Evolutionary conservation across 2,797 vertebrate genomes (phyloP).

Genomic region (Fratercula arctica): DNA sequence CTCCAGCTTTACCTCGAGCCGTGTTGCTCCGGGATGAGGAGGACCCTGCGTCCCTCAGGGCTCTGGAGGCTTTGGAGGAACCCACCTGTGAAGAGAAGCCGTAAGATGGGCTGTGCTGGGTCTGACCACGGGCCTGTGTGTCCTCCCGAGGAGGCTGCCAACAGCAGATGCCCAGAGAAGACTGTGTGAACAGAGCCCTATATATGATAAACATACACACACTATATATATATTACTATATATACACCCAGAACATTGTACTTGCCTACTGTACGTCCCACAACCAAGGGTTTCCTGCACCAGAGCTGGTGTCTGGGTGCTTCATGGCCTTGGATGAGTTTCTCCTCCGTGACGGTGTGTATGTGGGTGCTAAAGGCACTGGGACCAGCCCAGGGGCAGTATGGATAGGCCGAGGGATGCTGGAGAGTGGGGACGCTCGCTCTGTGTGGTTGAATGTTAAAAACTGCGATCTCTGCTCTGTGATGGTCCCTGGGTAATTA

Average conservation of each 20-base stretch:
- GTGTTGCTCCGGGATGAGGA: fast-evolving
- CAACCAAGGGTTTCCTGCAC: not conserved
- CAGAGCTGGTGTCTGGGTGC: not conserved
- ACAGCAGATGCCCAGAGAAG: not conserved
- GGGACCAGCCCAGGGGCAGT: not conserved
- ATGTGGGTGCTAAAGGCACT: not conserved
- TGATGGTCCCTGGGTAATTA: not conserved
- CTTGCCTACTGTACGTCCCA: not conserved
- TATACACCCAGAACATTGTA: not conserved
- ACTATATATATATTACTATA: too few relatives aligned
- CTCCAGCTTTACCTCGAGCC: not conserved
- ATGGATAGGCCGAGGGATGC: fast-evolving
- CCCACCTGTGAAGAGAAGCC: conserved; percentile 31
- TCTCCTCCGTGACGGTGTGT: fast-evolving
- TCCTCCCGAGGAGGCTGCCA: not conserved
- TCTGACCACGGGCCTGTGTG: fast-evolving
- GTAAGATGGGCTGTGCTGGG: not conserved
- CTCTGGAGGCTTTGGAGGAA: conserved; percentile 45
- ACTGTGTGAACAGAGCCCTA: not conserved
- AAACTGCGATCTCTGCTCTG: not conserved
- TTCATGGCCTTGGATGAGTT: not conserved
- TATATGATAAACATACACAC: not conserved
- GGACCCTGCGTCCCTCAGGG: not conserved
- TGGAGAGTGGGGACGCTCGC: not conserved
- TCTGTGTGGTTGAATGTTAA: not conserved